Conservation (phyloP, 2,888 invertebrate genomes). For the Vesta saturnalis region DNA sequence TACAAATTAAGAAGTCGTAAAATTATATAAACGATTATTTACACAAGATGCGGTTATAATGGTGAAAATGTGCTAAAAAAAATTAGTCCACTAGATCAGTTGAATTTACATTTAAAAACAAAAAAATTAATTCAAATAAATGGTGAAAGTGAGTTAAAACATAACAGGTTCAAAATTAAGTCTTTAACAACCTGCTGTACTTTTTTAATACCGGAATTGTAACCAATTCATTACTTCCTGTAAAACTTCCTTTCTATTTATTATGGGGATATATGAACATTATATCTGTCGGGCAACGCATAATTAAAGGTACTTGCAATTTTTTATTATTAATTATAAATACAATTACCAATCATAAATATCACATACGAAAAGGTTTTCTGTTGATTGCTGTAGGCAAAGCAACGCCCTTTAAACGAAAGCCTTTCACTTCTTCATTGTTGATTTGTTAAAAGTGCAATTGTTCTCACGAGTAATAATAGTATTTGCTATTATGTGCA, state of each 20-base stretch:
- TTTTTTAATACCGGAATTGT: conserved; percentile 19
- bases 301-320: not conserved
- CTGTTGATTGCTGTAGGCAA: not conserved
- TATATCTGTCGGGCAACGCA: not conserved
- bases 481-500: not conserved
- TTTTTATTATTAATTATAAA: not conserved
- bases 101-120: not conserved
- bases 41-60: not conserved
- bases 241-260: conserved; percentile 15
- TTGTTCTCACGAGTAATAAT: conserved; percentile 8
- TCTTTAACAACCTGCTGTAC: not conserved
- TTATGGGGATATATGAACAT: not conserved
- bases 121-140: not conserved
- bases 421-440: conserved; percentile 16
- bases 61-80: not conserved
- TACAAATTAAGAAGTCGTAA: conserved; percentile 1
- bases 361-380: no score
- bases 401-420: conserved; percentile 15
- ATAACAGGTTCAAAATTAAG: not conserved
- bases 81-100: not conserved
- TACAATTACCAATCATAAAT: no score
- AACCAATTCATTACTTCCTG: conserved; percentile 9
- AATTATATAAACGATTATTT: conserved; percentile 1
- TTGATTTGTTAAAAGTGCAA: conserved; percentile 12
- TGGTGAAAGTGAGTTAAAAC: not conserved